Conservation (phyloP, 2,888 invertebrate genomes). For the Linnaemya tessellans region DNA sequence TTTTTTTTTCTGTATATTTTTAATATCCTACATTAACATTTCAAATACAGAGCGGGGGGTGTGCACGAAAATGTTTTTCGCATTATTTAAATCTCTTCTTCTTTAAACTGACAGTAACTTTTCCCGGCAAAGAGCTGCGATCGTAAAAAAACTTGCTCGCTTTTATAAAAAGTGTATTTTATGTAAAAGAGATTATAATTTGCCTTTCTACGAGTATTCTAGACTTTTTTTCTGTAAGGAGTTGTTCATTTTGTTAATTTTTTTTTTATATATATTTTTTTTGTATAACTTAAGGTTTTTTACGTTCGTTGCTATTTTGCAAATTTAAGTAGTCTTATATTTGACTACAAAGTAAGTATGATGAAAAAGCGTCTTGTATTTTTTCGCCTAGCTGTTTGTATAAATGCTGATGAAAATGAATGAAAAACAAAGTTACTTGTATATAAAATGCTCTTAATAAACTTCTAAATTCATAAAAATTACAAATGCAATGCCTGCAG, state of each 20-base stretch:
- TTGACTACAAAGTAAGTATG: constrained; percentile 28
- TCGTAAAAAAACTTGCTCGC: not conserved
- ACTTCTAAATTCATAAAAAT: constrained; percentile 62
- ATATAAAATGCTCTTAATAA: constrained; percentile 62
- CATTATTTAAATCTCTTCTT: constrained; percentile 8
- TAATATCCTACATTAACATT: not conserved
- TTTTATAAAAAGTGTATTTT: constrained; percentile 26
- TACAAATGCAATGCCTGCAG: constrained; percentile 43
- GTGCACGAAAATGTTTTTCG: constrained; percentile 3
- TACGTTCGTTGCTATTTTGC: not conserved
- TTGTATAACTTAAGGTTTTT: no score
- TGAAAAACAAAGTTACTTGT: constrained; percentile 18
- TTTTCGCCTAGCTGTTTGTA: not conserved
- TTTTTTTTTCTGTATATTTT: not conserved
- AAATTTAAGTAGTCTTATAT: constrained; percentile 25
- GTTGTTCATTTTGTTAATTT: constrained; percentile 29
- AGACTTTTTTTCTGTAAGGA: not conserved
- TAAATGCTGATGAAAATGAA: not conserved
- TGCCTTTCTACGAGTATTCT: constrained; percentile 25
- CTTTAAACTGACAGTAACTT: constrained; percentile 1
- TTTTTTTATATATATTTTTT: constrained; percentile 5
- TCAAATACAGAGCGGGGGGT: not conserved
- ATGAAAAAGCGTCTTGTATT: constrained; percentile 35
- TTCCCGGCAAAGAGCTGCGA: not conserved
- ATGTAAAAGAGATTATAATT: constrained; percentile 28